Evolutionary conservation across 1,140 invertebrate genomes (phyloP), one percentile per base, ranked within the genome.

Genomic region (Bactericera cockerelli): DNA sequence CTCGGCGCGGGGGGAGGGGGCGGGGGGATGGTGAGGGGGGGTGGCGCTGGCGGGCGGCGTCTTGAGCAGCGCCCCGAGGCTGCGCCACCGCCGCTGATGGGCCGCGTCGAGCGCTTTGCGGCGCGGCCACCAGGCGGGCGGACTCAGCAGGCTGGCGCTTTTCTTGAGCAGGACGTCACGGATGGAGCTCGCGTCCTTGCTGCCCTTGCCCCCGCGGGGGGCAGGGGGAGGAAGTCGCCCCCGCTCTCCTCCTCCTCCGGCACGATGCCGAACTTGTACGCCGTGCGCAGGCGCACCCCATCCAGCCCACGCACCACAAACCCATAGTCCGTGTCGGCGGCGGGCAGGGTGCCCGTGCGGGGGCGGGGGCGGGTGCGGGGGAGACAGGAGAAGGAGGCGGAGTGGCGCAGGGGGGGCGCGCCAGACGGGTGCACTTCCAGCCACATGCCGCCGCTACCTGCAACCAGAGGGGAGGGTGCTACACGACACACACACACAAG

Each of bases 361-460:
- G 74, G 67, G n/a, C n/a, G n/a, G 24, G 69, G 67, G 10, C 62
- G 67, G 31, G 68, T 69, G 26, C 73, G 70, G 57, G 74, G 71
- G 31, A 76, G 67, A 65, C 75, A 76, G 26, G 74, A 76, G 66
- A 76, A 76, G 59, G 74, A 76, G 31, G 74, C 75, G 62, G 75
- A 76, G 65, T 76, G 75, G 60, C 75, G 65, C 57, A 76, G 67
- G 62, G 71, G 59, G 26, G 56, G 49, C 1, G 56, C n/a, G 16
- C 42, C 61, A n/a, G 61, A 36, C 19, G 39, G 63, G n/a, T 42
- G 38, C 8, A 49, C 42, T 49, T 49, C 42, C n/a, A 49, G n/a
- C 42, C 42, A 49, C 42, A 49, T 49, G n/a, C n/a, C n/a, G n/a
- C n/a, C n/a, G n/a, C n/a, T n/a, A n/a, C n/a, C n/a, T n/a, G n/a